Percentiles rank a stretch among this genome's conserved stretches.
phyloP scores from a whole-genome alignment of 2,888 invertebrate genomes.

The Theodoxus fluviatilis region DNA sequence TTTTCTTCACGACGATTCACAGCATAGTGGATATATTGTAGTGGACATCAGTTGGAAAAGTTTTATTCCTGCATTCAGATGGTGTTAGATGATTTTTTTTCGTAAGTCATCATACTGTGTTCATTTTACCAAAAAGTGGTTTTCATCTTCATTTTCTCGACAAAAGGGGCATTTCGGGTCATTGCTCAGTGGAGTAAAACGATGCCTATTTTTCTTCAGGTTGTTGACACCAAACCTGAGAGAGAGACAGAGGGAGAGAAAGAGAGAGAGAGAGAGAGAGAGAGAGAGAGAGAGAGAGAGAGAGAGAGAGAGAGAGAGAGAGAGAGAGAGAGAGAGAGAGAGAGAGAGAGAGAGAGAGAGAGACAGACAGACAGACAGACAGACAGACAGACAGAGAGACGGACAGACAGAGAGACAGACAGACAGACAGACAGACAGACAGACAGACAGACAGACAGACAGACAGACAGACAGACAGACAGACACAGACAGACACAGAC shows the following conservation, averaged over 20 bases:
- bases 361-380: neutral
- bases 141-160: too few relatives aligned
- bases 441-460: slow-evolving; percentile 5
- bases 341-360: neutral
- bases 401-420: neutral
- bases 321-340: neutral
- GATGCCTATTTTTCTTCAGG: neutral
- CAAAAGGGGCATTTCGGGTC: too few relatives aligned
- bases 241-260: neutral
- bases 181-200: too few relatives aligned
- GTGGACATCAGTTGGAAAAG: too few relatives aligned
- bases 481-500: slow-evolving; percentile 9
- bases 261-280: neutral
- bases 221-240: neutral
- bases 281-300: neutral
- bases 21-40: too few relatives aligned
- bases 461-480: slow-evolving; percentile 12
- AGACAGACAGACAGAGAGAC: neutral
- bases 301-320: neutral
- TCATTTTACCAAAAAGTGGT: too few relatives aligned
- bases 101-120: too few relatives aligned
- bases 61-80: too few relatives aligned
- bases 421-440: neutral
- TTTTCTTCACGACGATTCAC: too few relatives aligned
- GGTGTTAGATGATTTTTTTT: too few relatives aligned